Conservation (phyloP, 2,797 vertebrate species). For the Neomorphus geoffroyi region DNA sequence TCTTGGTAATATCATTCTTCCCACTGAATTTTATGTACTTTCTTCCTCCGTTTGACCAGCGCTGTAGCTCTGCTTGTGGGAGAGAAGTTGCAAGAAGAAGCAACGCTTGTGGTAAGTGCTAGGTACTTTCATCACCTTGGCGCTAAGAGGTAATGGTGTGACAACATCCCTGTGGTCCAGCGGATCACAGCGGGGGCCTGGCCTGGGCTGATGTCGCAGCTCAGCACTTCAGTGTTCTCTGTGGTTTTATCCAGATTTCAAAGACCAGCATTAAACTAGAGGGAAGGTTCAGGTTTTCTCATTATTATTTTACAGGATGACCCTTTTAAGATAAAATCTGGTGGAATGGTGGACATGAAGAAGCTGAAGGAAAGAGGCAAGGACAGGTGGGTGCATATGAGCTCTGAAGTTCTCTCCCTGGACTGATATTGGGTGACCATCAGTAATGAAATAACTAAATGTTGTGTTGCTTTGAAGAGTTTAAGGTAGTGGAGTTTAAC, state of each 20-base stretch:
- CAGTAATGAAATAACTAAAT: not conserved
- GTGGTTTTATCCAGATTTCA: not conserved
- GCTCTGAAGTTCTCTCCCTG: not conserved
- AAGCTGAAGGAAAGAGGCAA: conserved; percentile 93
- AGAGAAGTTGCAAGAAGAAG: conserved; percentile 87
- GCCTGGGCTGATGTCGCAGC: not conserved
- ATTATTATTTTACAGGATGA: conserved; percentile 82
- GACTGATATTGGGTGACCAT: not conserved
- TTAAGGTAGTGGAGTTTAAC: not conserved
- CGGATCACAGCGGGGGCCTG: not conserved
- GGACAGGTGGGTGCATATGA: conserved; percentile 83
- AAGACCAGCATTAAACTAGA: not conserved
- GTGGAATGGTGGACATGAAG: conserved; percentile 98
- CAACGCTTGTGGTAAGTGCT: conserved; percentile 75
- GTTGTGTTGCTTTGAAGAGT: not conserved
- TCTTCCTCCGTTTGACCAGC: conserved; percentile 64
- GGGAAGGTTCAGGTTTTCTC: not conserved
- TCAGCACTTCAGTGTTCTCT: not conserved
- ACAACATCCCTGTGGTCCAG: not conserved
- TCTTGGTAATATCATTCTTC: not conserved
- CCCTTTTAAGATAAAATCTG: conserved; percentile 94
- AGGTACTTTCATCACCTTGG: fast-evolving
- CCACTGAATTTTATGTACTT: not conserved
- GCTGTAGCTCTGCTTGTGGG: conserved; percentile 90
- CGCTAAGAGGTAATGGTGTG: not conserved